These are phyloP conservation scores for Platycnemis pennipes DNA, from an alignment of 2,888 invertebrate genomes.

Conservation along the genomic window DNA sequence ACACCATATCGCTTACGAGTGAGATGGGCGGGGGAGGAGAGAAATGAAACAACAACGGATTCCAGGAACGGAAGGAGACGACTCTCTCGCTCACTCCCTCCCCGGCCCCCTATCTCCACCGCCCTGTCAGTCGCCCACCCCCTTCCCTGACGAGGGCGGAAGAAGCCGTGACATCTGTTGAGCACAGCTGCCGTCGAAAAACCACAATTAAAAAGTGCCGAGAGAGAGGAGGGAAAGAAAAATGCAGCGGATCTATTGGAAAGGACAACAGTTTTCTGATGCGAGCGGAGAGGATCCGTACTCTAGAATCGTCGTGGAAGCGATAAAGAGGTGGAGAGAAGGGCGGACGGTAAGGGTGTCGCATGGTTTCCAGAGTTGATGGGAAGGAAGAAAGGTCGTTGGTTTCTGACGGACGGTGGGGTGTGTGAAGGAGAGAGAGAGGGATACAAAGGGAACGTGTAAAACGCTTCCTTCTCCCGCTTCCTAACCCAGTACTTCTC, in stretches of 20 bases:
- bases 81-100: constrained; percentile 12
- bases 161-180: constrained; percentile 68
- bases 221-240: constrained; percentile 43
- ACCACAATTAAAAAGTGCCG: constrained; percentile 67
- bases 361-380: background rate
- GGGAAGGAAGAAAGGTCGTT: background rate
- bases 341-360: background rate
- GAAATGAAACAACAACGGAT: constrained; percentile 59
- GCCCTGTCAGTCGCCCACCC: background rate
- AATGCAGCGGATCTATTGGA: constrained; percentile 60
- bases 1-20: background rate
- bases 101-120: background rate
- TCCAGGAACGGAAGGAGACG: constrained; percentile 67
- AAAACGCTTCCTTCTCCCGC: background rate
- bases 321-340: background rate
- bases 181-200: constrained; percentile 68
- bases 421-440: background rate
- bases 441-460: constrained; percentile 17
- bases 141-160: background rate
- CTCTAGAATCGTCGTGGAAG: background rate
- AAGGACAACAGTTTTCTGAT: constrained; percentile 54
- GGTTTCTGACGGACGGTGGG: background rate
- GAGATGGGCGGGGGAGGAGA: background rate
- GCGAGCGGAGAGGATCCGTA: background rate
- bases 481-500: background rate